Percentiles rank a stretch among this genome's conserved stretches.
Conservation (phyloP, 2,113 vertebrate species). For the Todiramphus chloris region DNA sequence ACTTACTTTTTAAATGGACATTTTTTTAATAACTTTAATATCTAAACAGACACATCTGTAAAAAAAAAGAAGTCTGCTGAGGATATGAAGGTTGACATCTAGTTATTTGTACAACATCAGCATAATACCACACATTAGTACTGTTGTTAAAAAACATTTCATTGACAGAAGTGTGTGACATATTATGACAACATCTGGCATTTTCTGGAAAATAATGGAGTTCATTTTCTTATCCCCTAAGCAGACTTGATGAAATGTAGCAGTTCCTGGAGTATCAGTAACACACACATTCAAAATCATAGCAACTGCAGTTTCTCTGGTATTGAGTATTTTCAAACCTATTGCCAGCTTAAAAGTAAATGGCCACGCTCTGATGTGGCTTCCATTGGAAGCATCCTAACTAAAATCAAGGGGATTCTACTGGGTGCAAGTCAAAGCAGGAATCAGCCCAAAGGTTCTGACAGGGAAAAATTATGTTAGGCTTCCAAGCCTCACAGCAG, state of each 20-base stretch:
- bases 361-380: background rate
- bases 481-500: constrained; percentile 58
- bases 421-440: background rate
- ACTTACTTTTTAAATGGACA: background rate
- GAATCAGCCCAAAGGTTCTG: constrained; percentile 10
- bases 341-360: background rate
- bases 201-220: constrained; percentile 10
- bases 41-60: background rate
- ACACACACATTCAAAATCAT: background rate
- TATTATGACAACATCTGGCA: constrained; percentile 30
- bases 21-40: background rate
- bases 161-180: background rate
- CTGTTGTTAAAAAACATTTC: constrained; percentile 30
- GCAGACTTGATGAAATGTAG: constrained; percentile 25
- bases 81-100: constrained; percentile 22
- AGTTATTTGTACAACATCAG: constrained; percentile 48
- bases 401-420: background rate
- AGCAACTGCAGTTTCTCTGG: background rate
- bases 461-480: constrained; percentile 6
- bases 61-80: background rate
- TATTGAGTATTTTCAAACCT: background rate
- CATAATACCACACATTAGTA: constrained; percentile 43
- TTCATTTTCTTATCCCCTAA: constrained; percentile 16
- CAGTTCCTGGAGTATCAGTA: constrained; percentile 29
- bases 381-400: background rate